Evolutionary conservation across 2,888 invertebrate species (phyloP).

Genomic region (Augochlorella aurata): DNA sequence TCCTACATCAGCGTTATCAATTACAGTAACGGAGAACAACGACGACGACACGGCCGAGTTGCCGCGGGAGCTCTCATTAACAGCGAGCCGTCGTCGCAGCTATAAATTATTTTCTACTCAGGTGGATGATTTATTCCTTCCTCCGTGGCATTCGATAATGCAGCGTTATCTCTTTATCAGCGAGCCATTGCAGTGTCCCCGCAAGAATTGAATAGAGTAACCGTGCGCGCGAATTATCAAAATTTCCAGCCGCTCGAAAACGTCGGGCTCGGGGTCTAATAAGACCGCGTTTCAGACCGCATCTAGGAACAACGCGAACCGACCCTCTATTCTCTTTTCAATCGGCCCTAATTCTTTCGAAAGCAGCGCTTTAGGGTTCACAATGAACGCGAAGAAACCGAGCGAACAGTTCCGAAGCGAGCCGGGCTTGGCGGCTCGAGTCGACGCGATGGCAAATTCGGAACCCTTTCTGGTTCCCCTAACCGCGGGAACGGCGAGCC

Average conservation of each 20-base stretch:
- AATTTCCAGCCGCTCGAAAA: too few relatives aligned
- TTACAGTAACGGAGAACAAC: not conserved
- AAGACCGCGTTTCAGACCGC: too few relatives aligned
- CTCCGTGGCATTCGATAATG: not conserved
- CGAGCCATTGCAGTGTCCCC: not conserved
- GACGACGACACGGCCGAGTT: not conserved
- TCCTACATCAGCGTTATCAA: not conserved
- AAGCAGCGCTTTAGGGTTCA: not conserved
- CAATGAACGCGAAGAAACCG: not conserved
- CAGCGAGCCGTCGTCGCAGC: not conserved
- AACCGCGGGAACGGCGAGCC: slow-evolving; percentile 14
- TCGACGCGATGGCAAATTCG: not conserved
- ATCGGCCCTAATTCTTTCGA: not conserved
- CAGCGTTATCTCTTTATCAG: not conserved
- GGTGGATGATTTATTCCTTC: not conserved
- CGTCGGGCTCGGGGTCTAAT: too few relatives aligned
- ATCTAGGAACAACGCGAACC: too few relatives aligned
- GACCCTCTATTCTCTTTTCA: not conserved
- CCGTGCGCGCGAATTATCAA: too few relatives aligned
- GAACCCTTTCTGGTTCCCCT: not conserved
- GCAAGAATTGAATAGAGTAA: too few relatives aligned
- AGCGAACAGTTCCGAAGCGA: not conserved
- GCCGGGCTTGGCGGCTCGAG: not conserved
- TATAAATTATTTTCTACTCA: not conserved
- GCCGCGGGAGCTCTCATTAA: not conserved